Percentiles rank a stretch among this genome's conserved stretches.
These are phyloP conservation scores for Osmerus eperlanus DNA, from an alignment of 2,113 vertebrate genomes.

Conservation along the genomic window DNA sequence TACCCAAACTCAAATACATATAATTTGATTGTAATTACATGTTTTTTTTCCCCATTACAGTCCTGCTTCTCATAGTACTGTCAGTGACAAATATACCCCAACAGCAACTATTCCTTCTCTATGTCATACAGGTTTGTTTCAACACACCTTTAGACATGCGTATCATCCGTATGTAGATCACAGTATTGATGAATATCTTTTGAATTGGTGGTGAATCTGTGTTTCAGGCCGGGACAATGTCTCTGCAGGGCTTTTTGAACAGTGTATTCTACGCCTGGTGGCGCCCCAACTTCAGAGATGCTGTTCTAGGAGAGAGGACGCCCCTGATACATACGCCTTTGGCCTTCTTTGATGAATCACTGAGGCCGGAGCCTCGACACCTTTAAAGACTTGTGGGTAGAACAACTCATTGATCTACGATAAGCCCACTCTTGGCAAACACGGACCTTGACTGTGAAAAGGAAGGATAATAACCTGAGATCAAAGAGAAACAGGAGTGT, in stretches of 20 bases:
- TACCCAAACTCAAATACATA: not conserved
- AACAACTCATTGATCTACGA: not conserved
- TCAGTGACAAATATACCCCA: slow-evolving; percentile 51
- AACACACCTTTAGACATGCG: not conserved
- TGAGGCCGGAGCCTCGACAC: slow-evolving; percentile 32
- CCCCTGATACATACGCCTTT: slow-evolving; percentile 30
- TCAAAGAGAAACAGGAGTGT: too few species aligned
- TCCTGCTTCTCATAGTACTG: slow-evolving; percentile 70
- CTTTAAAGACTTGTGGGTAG: not conserved
- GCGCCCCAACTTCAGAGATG: slow-evolving; percentile 72
- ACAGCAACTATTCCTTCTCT: slow-evolving; percentile 58
- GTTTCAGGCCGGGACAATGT: slow-evolving; percentile 65
- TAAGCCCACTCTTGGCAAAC: not conserved
- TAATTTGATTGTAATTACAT: not conserved
- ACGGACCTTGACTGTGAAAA: not conserved
- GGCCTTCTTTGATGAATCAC: slow-evolving; percentile 72
- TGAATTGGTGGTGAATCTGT: not conserved
- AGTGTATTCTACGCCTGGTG: slow-evolving; percentile 76
- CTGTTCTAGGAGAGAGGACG: slow-evolving; percentile 51
- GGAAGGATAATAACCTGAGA: not conserved
- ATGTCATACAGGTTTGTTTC: slow-evolving; percentile 65
- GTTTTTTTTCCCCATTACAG: slow-evolving; percentile 47
- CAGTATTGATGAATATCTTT: not conserved
- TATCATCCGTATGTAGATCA: not conserved
- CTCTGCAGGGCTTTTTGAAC: slow-evolving; percentile 80